These are phyloP conservation scores for Hydrolagus affinis DNA, from an alignment of 2,113 vertebrate species.

Conservation along the genomic window DNA sequence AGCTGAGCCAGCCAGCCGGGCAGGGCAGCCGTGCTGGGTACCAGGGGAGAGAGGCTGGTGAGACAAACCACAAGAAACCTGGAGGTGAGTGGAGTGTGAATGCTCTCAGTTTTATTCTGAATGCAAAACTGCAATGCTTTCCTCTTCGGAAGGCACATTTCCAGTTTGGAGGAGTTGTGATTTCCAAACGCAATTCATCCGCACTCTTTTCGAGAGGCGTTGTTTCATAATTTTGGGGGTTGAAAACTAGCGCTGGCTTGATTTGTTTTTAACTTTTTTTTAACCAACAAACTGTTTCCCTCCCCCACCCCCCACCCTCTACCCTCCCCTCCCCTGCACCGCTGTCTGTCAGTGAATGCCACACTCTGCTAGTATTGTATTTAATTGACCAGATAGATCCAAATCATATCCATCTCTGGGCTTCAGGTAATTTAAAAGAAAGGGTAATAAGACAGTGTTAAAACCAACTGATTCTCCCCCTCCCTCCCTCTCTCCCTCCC, in stretches of 20 bases:
- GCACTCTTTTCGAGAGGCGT: not conserved
- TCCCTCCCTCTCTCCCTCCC: not conserved
- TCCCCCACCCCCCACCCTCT: too few relatives aligned
- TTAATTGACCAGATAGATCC: too few relatives aligned
- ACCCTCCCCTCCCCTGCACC: too few relatives aligned
- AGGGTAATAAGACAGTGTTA: too few relatives aligned
- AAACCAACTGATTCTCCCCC: not conserved
- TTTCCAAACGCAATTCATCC: slow-evolving; percentile 12
- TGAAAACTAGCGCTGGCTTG: too few relatives aligned
- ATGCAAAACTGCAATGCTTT: not conserved
- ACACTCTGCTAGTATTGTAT: too few relatives aligned
- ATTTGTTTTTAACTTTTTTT: too few relatives aligned
- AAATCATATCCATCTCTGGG: too few relatives aligned
- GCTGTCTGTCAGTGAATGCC: too few relatives aligned
- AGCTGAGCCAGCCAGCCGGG: not conserved
- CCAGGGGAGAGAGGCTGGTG: slow-evolving; percentile 21
- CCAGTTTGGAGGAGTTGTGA: not conserved
- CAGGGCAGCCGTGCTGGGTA: slow-evolving; percentile 1
- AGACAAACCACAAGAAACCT: not conserved
- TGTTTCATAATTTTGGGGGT: slow-evolving; percentile 5
- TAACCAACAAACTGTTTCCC: too few relatives aligned
- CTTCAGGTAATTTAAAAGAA: too few relatives aligned
- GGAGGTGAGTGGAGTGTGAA: slow-evolving; percentile 17
- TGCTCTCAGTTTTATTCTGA: not conserved
- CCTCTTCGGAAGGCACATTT: not conserved